A percentile compares a stretch with the other conserved stretches of the same genome.
phyloP scores from a whole-genome alignment of 2,888 invertebrate species.

The Heteropelma amictum region DNA sequence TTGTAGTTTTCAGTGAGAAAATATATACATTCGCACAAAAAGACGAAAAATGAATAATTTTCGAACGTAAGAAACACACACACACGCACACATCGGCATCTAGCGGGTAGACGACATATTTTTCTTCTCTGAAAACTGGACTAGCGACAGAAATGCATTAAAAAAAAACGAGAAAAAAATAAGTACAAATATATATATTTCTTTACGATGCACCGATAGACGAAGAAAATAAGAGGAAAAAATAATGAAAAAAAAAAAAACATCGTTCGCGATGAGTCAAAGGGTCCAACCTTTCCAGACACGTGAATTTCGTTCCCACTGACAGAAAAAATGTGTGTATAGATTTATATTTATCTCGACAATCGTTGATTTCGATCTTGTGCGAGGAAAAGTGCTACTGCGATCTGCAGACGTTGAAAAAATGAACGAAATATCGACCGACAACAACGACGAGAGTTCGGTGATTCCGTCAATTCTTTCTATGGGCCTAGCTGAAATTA shows the following conservation, averaged over 20 bases:
- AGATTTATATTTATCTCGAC: slow-evolving; percentile 38
- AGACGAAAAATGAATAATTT: not conserved
- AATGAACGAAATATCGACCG: not conserved
- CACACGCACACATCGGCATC: not conserved
- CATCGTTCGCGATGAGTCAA: slow-evolving; percentile 18
- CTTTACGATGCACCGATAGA: slow-evolving; percentile 15
- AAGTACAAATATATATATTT: slow-evolving; percentile 32
- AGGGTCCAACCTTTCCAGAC: slow-evolving; percentile 22
- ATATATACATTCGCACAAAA: not conserved
- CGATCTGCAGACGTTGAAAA: not conserved
- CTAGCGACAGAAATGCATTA: not conserved
- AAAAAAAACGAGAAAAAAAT: not conserved
- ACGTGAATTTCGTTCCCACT: slow-evolving; percentile 16
- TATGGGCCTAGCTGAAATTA: slow-evolving; percentile 26
- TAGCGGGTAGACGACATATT: slow-evolving; percentile 16
- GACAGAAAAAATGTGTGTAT: not conserved
- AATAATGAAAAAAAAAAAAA: not conserved
- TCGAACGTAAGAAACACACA: not conserved
- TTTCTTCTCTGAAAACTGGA: slow-evolving; percentile 22
- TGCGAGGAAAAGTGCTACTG: slow-evolving; percentile 6
- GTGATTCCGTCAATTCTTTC: slow-evolving; percentile 38
- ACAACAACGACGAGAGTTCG: slow-evolving; percentile 32
- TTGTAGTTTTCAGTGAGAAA: slow-evolving; percentile 26
- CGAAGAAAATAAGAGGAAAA: not conserved
- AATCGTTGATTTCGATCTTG: slow-evolving; percentile 48